Evolutionary conservation across 2,113 vertebrate species (phyloP).

Genomic region (Gnathonemus echidnorhynchus): DNA sequence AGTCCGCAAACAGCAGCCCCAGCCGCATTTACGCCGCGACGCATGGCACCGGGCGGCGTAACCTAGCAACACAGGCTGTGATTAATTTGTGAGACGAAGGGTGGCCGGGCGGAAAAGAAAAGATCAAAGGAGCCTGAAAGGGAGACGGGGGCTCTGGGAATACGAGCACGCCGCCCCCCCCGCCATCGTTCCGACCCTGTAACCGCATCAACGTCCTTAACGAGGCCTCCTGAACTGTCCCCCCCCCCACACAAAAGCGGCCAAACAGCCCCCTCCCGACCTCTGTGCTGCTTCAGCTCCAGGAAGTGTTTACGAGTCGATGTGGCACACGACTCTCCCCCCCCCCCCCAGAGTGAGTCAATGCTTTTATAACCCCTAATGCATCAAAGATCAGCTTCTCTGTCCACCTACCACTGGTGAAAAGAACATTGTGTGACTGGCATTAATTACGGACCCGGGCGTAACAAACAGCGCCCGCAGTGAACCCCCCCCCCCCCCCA

Average conservation of each 20-base stretch:
- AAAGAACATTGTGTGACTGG: slow-evolving; percentile 49
- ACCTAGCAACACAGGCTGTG: slow-evolving; percentile 2
- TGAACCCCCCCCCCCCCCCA: not conserved
- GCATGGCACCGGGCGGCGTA: not conserved
- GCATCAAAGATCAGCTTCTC: slow-evolving; percentile 27
- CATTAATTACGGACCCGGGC: slow-evolving; percentile 28
- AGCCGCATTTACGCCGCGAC: not conserved
- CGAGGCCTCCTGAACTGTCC: not conserved
- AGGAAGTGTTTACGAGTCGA: slow-evolving; percentile 38
- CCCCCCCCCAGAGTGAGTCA: slow-evolving; percentile 11
- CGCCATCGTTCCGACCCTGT: not conserved
- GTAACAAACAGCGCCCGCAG: not conserved
- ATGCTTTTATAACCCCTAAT: slow-evolving; percentile 36
- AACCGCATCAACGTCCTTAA: not conserved
- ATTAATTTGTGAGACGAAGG: slow-evolving; percentile 2
- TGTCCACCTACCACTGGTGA: not conserved
- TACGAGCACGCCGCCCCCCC: not conserved
- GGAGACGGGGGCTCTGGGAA: not conserved
- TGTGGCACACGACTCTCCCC: slow-evolving; percentile 39
- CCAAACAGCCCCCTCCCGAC: not conserved
- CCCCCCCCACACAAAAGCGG: not conserved
- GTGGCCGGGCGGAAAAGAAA: not conserved
- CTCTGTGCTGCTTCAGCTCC: slow-evolving; percentile 11
- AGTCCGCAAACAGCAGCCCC: not conserved
- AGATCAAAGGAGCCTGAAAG: not conserved